phyloP scores from a whole-genome alignment of 1,140 invertebrate species.

The Drosophila eugracilis region DNA sequence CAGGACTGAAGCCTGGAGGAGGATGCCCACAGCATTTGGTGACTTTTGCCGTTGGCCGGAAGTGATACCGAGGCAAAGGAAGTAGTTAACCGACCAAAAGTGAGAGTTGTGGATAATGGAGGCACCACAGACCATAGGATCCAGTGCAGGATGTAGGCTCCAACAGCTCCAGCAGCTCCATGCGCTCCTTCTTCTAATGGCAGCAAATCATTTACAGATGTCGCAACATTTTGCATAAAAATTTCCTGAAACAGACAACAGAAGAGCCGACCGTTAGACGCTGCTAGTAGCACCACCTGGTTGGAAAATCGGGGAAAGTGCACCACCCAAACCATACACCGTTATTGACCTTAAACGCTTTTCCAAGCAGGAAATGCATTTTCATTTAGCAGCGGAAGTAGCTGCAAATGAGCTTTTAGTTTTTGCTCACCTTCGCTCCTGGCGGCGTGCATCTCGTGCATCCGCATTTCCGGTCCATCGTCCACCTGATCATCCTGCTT shows the following conservation, averaged over 20 bases:
- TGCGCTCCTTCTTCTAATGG: constrained; percentile 60
- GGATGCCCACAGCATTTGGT: constrained; percentile 44
- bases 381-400: constrained; percentile 84
- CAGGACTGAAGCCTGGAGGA: neutral
- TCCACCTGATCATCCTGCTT: neutral
- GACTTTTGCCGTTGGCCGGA: constrained; percentile 61
- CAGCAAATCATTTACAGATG: constrained; percentile 80
- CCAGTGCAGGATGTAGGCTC: neutral
- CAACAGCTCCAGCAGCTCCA: constrained; percentile 18
- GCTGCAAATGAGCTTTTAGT: constrained; percentile 84
- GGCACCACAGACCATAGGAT: neutral
- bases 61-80: constrained; percentile 51
- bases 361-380: constrained; percentile 82
- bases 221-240: constrained; percentile 78
- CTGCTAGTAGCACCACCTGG: constrained; percentile 3
- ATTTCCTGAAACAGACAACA: constrained; percentile 60
- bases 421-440: constrained; percentile 67
- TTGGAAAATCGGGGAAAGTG: neutral
- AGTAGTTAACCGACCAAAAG: constrained; percentile 43
- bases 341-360: constrained; percentile 65
- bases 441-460: constrained; percentile 17
- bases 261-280: neutral
- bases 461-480: constrained; percentile 53
- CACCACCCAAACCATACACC: neutral
- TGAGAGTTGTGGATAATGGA: neutral